Evolutionary conservation across 2,797 vertebrate genomes (phyloP).

Genomic region (Anas capensis): DNA sequence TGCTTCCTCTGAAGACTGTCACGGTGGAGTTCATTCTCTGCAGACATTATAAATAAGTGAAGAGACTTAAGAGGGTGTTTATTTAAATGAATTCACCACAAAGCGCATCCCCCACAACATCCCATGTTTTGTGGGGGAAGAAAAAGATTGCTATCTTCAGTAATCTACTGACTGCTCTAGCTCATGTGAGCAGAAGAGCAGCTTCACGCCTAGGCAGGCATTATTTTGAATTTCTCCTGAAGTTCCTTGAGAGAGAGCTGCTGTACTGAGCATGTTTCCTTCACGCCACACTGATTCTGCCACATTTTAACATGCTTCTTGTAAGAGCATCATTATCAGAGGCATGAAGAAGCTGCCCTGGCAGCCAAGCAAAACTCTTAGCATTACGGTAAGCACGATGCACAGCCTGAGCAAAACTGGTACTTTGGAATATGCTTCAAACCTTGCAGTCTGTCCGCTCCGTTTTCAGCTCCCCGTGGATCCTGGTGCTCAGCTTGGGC

Average conservation of each 20-base stretch:
- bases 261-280: not conserved
- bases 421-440: not conserved
- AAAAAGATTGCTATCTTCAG: not conserved
- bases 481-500: not conserved
- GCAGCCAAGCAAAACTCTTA: not conserved
- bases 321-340: not conserved
- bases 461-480: not conserved
- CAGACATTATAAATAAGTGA: not conserved
- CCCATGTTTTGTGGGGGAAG: not conserved
- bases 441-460: not conserved
- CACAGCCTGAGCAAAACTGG: not conserved
- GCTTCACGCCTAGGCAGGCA: not conserved
- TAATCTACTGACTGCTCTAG: too few relatives aligned
- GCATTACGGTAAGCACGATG: not conserved
- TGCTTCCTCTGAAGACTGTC: not conserved
- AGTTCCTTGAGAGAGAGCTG: not conserved
- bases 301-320: not conserved
- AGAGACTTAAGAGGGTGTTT: not conserved
- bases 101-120: not conserved
- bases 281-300: not conserved
- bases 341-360: not conserved
- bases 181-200: not conserved
- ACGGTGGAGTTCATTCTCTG: not conserved
- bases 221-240: not conserved
- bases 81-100: fast-evolving